These are phyloP conservation scores for Sminthurinus signatus DNA, from an alignment of 1,140 invertebrate genomes.

Conservation along the genomic window DNA sequence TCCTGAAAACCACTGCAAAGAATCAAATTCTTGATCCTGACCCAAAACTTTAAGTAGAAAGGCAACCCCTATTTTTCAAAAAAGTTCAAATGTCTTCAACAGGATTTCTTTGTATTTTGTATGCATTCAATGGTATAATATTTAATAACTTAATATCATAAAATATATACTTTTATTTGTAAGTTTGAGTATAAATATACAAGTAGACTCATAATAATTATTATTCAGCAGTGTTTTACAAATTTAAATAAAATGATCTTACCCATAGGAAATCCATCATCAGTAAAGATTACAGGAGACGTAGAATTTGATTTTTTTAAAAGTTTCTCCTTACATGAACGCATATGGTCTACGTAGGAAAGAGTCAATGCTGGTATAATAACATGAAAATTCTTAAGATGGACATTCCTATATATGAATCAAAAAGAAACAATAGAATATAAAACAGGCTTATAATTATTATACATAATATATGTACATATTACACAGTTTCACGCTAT, in stretches of 20 bases:
- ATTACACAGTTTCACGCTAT: too few relatives aligned
- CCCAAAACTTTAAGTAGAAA: constrained; percentile 61
- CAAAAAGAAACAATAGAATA: background rate
- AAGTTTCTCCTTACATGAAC: constrained; percentile 88
- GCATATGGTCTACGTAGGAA: constrained; percentile 90
- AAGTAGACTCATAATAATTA: too few relatives aligned
- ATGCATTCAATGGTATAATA: too few relatives aligned
- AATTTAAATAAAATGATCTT: constrained; percentile 33
- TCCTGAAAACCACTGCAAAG: constrained; percentile 92
- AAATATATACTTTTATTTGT: too few relatives aligned
- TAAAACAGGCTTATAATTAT: too few relatives aligned
- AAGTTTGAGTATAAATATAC: too few relatives aligned
- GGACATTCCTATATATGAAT: constrained; percentile 63
- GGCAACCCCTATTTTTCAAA: constrained; percentile 61
- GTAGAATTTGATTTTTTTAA: constrained; percentile 77
- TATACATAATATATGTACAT: too few relatives aligned
- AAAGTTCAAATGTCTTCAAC: too few relatives aligned
- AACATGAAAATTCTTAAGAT: constrained; percentile 88
- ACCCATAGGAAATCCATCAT: constrained; percentile 98
- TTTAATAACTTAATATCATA: too few relatives aligned
- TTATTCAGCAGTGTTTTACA: background rate
- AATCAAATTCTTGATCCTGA: constrained; percentile 73
- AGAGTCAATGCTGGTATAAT: constrained; percentile 90
- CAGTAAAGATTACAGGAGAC: constrained; percentile 80
- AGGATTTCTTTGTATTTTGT: too few relatives aligned